Evolutionary conservation across 2,113 vertebrate genomes (phyloP).

Genomic region (Mesembrinibis cayennensis): DNA sequence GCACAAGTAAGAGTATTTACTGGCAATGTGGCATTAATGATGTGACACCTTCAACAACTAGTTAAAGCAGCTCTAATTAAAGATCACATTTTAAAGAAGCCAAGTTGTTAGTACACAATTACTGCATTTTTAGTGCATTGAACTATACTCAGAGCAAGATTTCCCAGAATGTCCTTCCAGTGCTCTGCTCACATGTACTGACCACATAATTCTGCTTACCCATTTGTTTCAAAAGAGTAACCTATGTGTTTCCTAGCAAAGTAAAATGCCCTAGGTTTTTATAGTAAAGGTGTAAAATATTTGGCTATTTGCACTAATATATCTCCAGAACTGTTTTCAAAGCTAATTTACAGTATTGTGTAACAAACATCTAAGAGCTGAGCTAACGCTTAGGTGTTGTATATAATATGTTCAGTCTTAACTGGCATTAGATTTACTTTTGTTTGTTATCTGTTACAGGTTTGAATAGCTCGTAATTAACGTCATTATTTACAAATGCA

Average conservation of each 20-base stretch:
- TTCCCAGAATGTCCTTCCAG: not conserved
- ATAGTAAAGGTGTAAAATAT: not conserved
- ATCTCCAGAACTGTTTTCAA: not conserved
- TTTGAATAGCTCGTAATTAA: not conserved
- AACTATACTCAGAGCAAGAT: not conserved
- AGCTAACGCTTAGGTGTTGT: not conserved
- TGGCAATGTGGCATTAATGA: not conserved
- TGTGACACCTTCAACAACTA: not conserved
- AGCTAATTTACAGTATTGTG: accelerated
- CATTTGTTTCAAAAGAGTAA: not conserved
- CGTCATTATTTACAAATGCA: not conserved
- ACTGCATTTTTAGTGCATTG: not conserved
- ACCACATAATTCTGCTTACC: not conserved
- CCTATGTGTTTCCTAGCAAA: not conserved
- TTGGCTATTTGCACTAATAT: not conserved
- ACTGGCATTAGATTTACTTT: not conserved
- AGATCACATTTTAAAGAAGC: not conserved
- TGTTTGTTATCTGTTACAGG: not conserved
- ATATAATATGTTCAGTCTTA: not conserved
- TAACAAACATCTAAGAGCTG: not conserved
- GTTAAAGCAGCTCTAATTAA: not conserved
- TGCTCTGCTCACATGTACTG: not conserved
- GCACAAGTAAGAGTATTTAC: not conserved
- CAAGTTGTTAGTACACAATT: not conserved
- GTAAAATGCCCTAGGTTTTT: not conserved